Base-by-base conservation (phyloP, 2,888 invertebrate species). In the Orthosia gracilis region DNA sequence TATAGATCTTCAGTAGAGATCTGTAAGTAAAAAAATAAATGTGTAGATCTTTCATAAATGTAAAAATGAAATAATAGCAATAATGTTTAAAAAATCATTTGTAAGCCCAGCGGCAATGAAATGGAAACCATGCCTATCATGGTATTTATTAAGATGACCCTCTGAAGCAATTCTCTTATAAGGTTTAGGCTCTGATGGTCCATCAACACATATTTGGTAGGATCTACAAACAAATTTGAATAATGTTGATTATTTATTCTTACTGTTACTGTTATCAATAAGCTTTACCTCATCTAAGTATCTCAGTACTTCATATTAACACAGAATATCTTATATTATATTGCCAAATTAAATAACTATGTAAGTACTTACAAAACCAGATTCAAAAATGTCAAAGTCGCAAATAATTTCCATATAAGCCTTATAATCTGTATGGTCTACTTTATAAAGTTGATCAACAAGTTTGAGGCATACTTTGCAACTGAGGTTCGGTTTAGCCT, bases 401-500 rank as follows among this genome's bases (percentile, higher is more conserved):
- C 68, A 55, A 17, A 78, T 57, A 59, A 23, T 78, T 65, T 78
- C 64, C 11, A 78, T 69, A 17, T 65, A 54, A 50, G 12, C 47
- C 18, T 68, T 74, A 26, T 64, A 72, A 49, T 65, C 31, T 40
- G 3, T 26, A n/a, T 59, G 68, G 47, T 49, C 13, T 23, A 78
- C 0, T 81, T 18, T 59, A 61, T 23, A 18, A 55, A 69, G 31
- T 47, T 81, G 75, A 47, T 80, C 68, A 52, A 45, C 52, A 40
- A 49, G 40, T 61, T 26, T 50, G 7, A 81, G 63, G 61, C 78
- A 78, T 9, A 81, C 50, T 52, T 55, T 61, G 50, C 82, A 78
- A 74, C 74, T 67, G 26, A 55, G 49, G 13, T 65, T 31, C 13
- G 7, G 62, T 26, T 74, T 62, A 11, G 0, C 57, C 58, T 74